Evolutionary conservation across 2,113 vertebrate genomes (phyloP).

Genomic region (Halcyon malimbica): DNA sequence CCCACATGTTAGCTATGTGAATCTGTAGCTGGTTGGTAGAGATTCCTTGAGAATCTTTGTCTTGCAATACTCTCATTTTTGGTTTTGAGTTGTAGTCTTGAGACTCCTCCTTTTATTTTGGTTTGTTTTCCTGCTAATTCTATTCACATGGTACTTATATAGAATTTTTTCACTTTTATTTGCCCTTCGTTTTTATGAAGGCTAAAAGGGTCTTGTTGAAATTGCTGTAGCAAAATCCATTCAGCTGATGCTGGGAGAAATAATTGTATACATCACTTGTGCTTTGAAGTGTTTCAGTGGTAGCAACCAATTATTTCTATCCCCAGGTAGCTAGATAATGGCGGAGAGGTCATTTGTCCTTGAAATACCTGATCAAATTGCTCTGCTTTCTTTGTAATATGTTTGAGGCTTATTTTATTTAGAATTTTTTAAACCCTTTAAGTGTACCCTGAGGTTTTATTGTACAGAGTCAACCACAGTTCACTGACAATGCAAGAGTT

Average conservation of each 20-base stretch:
- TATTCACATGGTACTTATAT: background rate
- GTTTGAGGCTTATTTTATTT: background rate
- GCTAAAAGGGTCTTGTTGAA: background rate
- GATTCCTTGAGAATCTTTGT: background rate
- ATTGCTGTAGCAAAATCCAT: background rate
- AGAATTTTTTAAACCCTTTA: background rate
- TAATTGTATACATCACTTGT: background rate
- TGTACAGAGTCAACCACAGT: background rate
- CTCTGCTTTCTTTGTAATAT: background rate
- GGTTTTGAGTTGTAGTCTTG: background rate
- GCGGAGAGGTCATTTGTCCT: constrained; percentile 23
- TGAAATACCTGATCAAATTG: background rate
- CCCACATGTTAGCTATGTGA: background rate
- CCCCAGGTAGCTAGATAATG: background rate
- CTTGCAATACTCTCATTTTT: background rate
- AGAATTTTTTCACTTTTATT: background rate
- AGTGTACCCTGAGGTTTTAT: background rate
- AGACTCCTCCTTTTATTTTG: background rate
- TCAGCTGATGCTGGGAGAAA: constrained; percentile 14
- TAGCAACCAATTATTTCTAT: constrained; percentile 41
- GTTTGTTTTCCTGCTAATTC: background rate
- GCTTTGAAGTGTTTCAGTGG: background rate
- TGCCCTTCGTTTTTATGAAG: background rate
- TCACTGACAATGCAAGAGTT: background rate
- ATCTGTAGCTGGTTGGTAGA: background rate